Percentiles rank a stretch among this genome's conserved stretches.
These are phyloP conservation scores for Stenotaenia linearis DNA, from an alignment of 2,888 invertebrate species.

Conservation along the genomic window DNA sequence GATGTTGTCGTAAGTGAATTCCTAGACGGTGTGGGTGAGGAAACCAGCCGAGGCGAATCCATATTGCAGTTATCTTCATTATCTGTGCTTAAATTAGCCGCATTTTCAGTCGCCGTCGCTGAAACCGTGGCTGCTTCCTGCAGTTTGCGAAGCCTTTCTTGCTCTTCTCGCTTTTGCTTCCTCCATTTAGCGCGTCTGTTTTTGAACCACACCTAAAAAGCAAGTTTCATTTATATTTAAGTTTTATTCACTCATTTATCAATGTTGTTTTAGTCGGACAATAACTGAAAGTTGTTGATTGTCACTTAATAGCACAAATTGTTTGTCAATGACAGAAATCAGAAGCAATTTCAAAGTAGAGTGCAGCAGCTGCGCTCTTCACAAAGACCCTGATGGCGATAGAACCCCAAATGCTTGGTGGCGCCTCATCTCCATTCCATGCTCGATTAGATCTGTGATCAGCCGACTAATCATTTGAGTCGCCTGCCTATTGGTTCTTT, in stretches of 20 bases:
- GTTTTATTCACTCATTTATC: background rate
- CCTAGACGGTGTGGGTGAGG: background rate
- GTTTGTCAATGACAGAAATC: conserved; percentile 11
- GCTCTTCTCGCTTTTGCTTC: conserved; percentile 76
- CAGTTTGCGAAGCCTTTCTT: conserved; percentile 57
- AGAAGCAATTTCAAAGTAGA: conserved; percentile 2
- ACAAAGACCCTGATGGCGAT: conserved; percentile 8
- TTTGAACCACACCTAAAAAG: conserved; percentile 88
- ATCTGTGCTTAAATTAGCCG: background rate
- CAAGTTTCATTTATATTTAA: too few species aligned
- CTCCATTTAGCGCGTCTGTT: conserved; percentile 94
- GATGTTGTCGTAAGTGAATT: background rate
- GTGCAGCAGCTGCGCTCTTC: conserved; percentile 9
- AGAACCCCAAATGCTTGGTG: background rate
- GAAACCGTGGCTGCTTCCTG: conserved; percentile 26
- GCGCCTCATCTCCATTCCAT: conserved; percentile 21
- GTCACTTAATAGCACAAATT: background rate
- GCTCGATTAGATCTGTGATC: conserved; percentile 26
- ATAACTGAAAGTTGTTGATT: background rate
- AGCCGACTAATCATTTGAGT: conserved; percentile 26
- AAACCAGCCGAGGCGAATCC: background rate
- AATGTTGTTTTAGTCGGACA: background rate
- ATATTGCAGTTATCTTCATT: background rate
- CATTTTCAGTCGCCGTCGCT: background rate
- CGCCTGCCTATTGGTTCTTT: conserved; percentile 21